Evolutionary conservation across 2,888 invertebrate genomes (phyloP).

Genomic region (Melieria picta): DNA sequence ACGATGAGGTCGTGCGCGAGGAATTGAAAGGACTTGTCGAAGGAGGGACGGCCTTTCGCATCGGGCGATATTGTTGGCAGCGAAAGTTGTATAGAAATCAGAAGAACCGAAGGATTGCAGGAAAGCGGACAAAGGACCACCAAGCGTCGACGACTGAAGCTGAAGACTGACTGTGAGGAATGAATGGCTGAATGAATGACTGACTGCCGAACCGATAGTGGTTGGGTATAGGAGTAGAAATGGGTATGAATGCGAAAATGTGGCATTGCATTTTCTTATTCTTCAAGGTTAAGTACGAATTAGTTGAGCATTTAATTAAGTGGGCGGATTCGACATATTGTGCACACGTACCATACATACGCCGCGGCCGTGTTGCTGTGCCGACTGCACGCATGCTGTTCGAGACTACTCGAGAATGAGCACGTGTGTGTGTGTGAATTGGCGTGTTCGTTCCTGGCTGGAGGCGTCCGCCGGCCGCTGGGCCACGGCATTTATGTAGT

Average conservation of each 20-base stretch:
- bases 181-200: no score
- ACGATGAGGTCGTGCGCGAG: neutral
- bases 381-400: no score
- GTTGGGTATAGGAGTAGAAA: no score
- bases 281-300: slow-evolving; percentile 44
- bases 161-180: no score
- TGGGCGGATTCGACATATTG: neutral
- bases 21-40: neutral
- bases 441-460: neutral
- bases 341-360: neutral
- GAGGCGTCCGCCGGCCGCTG: neutral
- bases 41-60: neutral
- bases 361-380: no score
- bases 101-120: neutral
- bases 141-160: no score
- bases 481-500: slow-evolving; percentile 32
- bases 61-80: neutral
- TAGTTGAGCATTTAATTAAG: slow-evolving; percentile 38
- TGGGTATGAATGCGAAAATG: neutral
- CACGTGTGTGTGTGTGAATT: neutral
- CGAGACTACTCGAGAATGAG: no score
- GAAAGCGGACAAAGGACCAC: no score
- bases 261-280: neutral
- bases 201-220: no score
- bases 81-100: slow-evolving; percentile 7